A percentile compares a stretch with the other conserved stretches of the same genome.
Conservation (phyloP, 2,113 vertebrate species). For the Neoarius graeffei region DNA sequence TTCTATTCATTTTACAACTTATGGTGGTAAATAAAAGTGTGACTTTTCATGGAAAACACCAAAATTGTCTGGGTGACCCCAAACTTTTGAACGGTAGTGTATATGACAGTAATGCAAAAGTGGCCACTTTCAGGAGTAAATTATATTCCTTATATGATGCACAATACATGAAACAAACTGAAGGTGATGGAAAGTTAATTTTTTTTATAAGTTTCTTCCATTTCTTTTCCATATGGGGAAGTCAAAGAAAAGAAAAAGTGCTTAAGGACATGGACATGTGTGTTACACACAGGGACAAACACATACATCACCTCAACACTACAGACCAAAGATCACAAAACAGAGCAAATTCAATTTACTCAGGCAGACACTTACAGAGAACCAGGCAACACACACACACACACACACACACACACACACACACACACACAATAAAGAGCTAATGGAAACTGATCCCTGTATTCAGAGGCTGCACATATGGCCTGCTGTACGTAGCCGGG, state of each 20-base stretch:
- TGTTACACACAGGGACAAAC: not conserved
- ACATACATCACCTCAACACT: not conserved
- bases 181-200: too few relatives aligned
- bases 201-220: too few relatives aligned
- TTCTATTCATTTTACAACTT: too few relatives aligned
- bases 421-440: not conserved
- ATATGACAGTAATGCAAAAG: too few relatives aligned
- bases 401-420: not conserved
- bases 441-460: conserved; percentile 35
- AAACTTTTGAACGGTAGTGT: too few relatives aligned
- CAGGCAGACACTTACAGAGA: not conserved
- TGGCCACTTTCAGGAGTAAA: too few relatives aligned
- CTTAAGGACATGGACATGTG: conserved; percentile 5
- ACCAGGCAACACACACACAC: conserved; percentile 15
- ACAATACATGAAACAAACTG: too few relatives aligned
- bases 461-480: conserved; percentile 31
- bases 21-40: too few relatives aligned
- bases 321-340: not conserved
- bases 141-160: too few relatives aligned
- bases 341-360: not conserved
- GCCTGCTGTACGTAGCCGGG: conserved; percentile 20
- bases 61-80: too few relatives aligned
- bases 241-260: conserved; percentile 13
- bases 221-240: not conserved
- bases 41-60: too few relatives aligned